Conservation (phyloP, 1,140 invertebrate genomes). For the Zophobas morio region DNA sequence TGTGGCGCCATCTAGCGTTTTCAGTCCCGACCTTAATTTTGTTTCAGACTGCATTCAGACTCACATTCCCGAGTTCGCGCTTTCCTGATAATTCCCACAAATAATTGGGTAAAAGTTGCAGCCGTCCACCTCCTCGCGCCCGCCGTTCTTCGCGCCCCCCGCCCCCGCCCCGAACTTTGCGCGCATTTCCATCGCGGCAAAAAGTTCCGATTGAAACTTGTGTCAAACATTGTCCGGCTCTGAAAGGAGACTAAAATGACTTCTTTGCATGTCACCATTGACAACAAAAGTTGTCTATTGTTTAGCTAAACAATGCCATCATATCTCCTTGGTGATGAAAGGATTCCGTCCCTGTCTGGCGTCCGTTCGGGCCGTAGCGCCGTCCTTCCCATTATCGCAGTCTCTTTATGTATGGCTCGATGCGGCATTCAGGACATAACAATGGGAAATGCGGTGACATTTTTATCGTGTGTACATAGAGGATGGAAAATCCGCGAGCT, state of each 20-base stretch:
- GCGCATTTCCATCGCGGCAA: conserved; percentile 11
- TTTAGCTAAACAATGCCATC: conserved; percentile 65
- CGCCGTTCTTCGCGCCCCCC: too few relatives aligned
- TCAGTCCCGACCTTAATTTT: too few relatives aligned
- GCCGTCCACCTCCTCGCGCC: too few relatives aligned
- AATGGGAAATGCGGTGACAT: conserved; percentile 62
- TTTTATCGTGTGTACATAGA: conserved; percentile 62
- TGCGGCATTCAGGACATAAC: conserved; percentile 61
- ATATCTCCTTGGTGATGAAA: conserved; percentile 65
- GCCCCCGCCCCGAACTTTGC: too few relatives aligned
- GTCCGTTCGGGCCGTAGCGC: conserved; percentile 43
- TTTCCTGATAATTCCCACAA: too few relatives aligned
- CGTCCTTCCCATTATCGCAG: conserved; percentile 59
- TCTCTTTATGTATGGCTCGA: conserved; percentile 61
- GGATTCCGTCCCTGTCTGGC: conserved; percentile 57
- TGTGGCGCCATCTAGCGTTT: too few relatives aligned
- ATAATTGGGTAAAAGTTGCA: too few relatives aligned
- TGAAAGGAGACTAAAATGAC: conserved; percentile 62
- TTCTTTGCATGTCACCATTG: conserved; percentile 66
- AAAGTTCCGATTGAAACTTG: conserved; percentile 59
- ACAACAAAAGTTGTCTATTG: conserved; percentile 65
- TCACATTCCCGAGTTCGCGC: too few relatives aligned
- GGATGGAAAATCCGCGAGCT: conserved; percentile 56
- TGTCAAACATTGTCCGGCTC: conserved; percentile 58
- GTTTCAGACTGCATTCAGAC: too few relatives aligned